These are phyloP conservation scores for Orthosia gracilis DNA, from an alignment of 2,888 invertebrate genomes.

Conservation along the genomic window DNA sequence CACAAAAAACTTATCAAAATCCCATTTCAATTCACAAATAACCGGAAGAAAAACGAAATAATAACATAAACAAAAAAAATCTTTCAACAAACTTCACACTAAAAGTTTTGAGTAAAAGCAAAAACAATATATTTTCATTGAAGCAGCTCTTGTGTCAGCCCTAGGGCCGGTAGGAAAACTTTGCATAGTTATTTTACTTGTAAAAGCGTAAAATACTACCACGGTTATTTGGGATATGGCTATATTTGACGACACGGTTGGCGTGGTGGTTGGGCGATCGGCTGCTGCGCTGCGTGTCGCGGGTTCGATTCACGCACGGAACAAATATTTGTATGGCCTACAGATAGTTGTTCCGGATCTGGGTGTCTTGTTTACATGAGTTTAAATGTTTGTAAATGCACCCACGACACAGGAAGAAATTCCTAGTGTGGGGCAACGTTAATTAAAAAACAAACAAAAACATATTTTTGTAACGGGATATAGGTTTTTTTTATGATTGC, in stretches of 20 bases:
- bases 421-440: too few species aligned
- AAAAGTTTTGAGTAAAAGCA: constrained; percentile 2
- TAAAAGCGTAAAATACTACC: constrained; percentile 66
- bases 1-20: neutral
- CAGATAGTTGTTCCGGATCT: too few species aligned
- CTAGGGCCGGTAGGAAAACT: constrained; percentile 66
- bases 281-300: too few species aligned
- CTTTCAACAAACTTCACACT: constrained; percentile 2
- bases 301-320: too few species aligned
- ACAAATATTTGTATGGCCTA: too few species aligned
- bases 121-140: constrained; percentile 12
- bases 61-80: neutral
- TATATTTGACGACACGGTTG: too few species aligned
- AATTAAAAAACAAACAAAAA: too few species aligned
- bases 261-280: too few species aligned
- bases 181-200: constrained; percentile 75
- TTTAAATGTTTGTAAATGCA: too few species aligned
- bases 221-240: constrained; percentile 22
- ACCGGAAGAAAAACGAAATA: neutral
- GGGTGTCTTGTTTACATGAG: too few species aligned
- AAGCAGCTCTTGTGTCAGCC: constrained; percentile 61
- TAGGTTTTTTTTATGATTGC: neutral
- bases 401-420: too few species aligned
- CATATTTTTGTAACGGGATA: neutral
- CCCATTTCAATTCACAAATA: neutral